Base-by-base conservation (phyloP, 2,797 vertebrate species). In the Rhyacichthys aspro region DNA sequence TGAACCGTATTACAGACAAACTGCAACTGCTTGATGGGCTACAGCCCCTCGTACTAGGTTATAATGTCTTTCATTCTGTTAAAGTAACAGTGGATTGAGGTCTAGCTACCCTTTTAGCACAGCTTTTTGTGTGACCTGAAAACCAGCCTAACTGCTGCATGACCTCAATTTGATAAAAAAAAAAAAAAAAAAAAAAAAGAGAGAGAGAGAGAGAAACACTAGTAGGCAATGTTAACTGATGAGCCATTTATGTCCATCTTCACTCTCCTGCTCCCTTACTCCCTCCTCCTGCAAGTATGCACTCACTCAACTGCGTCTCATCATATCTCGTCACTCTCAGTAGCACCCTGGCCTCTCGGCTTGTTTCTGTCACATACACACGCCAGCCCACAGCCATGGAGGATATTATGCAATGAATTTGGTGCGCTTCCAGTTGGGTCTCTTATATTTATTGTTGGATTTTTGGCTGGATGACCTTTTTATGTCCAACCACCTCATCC, bases 261-360 rank as follows among this genome's bases (percentile, higher is more conserved):
- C 58, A 43, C 63, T 64, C 66, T 72, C 76, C 72, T 57, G n/a
- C n/a, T n/a, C n/a, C n/a, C n/a, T n/a, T n/a, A n/a, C n/a, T 75
- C 38, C 50, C 67, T 49, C 39, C 53, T 78, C 75, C 73, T 76
- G 70, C 83, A 81, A 68, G 76, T 86, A 81, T 86, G 80, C 81
- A 81, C 86, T 88, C 84, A 78, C 83, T 88, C 86, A 78, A 78
- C 85, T 81, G 72, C 81, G 87, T 89, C 87, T 88, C 87, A 84
- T 90, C 81, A 39, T 59, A 87, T 90, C 87, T 87, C 78, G 62
- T 90, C 88, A 88, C 82, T 85, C 84, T 76, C 70, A 74, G 74
- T 57, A 58, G 71, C 80, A 78, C 85, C 87, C 82, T 86, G 81
- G 77, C 76, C 84, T 78, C 81, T 63, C 72, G 66, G 66, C 82